Conservation (phyloP, 1,140 invertebrate species). For the Drosophila parabipectinata region DNA sequence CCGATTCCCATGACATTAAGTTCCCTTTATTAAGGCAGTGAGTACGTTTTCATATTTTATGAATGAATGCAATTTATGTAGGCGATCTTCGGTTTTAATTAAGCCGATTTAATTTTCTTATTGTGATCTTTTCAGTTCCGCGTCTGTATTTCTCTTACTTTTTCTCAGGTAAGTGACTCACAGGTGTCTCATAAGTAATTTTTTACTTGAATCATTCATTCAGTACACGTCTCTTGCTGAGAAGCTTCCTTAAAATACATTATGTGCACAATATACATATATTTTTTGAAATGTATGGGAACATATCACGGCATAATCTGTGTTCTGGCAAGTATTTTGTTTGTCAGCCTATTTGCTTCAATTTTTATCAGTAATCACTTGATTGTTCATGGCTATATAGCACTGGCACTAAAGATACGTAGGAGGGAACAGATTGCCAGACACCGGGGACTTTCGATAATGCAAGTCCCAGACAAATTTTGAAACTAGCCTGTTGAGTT, state of each 20-base stretch:
- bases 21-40: slow-evolving; percentile 6
- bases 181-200: slow-evolving; percentile 31
- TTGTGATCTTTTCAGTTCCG: slow-evolving; percentile 54
- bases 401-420: slow-evolving; percentile 32
- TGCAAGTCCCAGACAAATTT: slow-evolving; percentile 30
- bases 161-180: slow-evolving; percentile 40
- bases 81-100: slow-evolving; percentile 18
- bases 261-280: slow-evolving; percentile 3
- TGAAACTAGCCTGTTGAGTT: slow-evolving; percentile 7
- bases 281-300: not conserved
- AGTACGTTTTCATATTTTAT: slow-evolving; percentile 28
- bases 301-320: slow-evolving; percentile 17
- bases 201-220: slow-evolving; percentile 43
- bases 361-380: slow-evolving; percentile 58
- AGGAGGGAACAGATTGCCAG: slow-evolving; percentile 15
- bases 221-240: slow-evolving; percentile 31
- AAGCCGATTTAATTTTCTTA: slow-evolving; percentile 33
- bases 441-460: slow-evolving; percentile 31
- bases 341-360: slow-evolving; percentile 28
- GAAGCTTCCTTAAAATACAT: slow-evolving; percentile 44
- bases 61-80: slow-evolving; percentile 46
- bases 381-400: slow-evolving; percentile 40
- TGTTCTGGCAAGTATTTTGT: slow-evolving; percentile 36
- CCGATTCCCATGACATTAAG: slow-evolving; percentile 26
- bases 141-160: slow-evolving; percentile 30